Conservation (phyloP, 2,113 vertebrate genomes). For the Rhadina sibilatrix region DNA sequence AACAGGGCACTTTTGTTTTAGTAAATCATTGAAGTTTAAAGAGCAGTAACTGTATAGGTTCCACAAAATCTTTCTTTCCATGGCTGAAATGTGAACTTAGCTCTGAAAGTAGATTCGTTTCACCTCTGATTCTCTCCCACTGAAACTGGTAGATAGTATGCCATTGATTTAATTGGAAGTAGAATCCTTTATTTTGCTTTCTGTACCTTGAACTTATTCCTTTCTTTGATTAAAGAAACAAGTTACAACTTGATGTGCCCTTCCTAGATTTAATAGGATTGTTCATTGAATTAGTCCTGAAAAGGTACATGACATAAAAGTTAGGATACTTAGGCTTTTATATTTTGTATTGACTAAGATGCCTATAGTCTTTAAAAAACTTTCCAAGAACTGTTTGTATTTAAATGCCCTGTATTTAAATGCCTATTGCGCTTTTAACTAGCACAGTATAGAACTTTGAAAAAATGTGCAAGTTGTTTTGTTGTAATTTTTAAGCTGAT, state of each 20-base stretch:
- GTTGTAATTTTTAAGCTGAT: neutral
- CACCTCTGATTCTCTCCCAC: neutral
- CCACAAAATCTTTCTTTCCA: neutral
- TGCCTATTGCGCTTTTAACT: neutral
- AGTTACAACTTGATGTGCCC: neutral
- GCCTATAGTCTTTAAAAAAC: neutral
- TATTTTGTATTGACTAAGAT: neutral
- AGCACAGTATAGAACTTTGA: neutral
- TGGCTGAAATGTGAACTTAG: neutral
- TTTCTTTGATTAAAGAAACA: slow-evolving; percentile 25
- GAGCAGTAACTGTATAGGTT: neutral
- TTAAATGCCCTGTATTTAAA: neutral
- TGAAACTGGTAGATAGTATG: slow-evolving; percentile 12
- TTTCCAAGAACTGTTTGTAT: neutral
- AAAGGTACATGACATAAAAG: neutral
- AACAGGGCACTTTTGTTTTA: neutral
- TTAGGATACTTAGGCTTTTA: neutral
- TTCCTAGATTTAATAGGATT: neutral
- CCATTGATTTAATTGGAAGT: slow-evolving; percentile 11
- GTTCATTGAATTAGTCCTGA: neutral
- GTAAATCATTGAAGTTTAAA: slow-evolving; percentile 32
- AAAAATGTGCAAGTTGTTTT: neutral
- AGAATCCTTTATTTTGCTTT: slow-evolving; percentile 4
- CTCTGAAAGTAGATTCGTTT: slow-evolving; percentile 26
- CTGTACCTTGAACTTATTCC: neutral